phyloP scores from a whole-genome alignment of 2,113 vertebrate species.

The Anseranas semipalmata region DNA sequence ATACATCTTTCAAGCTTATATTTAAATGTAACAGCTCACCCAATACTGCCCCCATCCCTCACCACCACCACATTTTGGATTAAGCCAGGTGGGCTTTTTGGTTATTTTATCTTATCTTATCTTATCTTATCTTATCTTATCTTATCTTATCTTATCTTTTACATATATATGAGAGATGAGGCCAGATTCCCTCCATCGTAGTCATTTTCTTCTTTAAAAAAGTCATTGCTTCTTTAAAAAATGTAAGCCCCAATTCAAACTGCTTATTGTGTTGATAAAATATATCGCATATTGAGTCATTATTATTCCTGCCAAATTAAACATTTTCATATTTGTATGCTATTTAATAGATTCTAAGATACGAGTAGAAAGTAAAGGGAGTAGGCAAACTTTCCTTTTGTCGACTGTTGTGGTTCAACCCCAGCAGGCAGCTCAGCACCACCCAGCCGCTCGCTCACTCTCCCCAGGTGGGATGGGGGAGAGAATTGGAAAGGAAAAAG shows the following conservation, averaged over 20 bases:
- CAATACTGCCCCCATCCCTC: neutral
- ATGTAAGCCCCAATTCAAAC: neutral
- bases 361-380: neutral
- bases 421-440: no score
- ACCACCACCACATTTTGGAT: neutral
- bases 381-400: neutral
- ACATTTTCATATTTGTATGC: rapidly evolving
- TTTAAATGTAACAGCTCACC: neutral
- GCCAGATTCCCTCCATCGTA: neutral
- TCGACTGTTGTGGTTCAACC: no score
- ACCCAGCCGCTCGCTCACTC: no score
- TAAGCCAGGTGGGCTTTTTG: neutral
- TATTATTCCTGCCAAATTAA: neutral
- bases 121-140: no score
- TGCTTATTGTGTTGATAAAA: neutral
- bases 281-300: neutral
- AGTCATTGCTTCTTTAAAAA: neutral
- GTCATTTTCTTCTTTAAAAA: neutral
- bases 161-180: neutral
- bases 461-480: no score
- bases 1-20: neutral
- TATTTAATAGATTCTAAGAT: neutral
- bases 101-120: no score
- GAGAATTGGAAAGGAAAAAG: no score
- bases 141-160: no score